phyloP scores from a whole-genome alignment of 2,113 vertebrate species.

The Ibidorhyncha struthersii region DNA sequence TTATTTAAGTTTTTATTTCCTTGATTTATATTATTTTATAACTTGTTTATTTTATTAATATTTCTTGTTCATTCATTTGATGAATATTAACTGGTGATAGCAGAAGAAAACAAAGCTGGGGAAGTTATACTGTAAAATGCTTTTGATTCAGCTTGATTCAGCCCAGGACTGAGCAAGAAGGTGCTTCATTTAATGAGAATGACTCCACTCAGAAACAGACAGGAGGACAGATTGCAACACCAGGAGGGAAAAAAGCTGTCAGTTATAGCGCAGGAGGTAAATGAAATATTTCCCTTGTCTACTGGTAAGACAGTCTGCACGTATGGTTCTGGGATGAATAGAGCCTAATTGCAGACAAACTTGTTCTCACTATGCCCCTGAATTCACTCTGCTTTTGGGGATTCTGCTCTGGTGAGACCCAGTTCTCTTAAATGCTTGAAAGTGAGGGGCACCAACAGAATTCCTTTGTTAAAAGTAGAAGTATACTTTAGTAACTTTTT shows the following conservation, averaged over 20 bases:
- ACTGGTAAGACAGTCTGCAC: background rate
- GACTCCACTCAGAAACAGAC: background rate
- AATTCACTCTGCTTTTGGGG: background rate
- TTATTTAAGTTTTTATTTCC: conserved; percentile 12
- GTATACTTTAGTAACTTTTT: background rate
- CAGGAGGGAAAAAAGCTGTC: background rate
- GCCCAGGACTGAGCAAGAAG: background rate
- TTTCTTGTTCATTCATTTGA: background rate
- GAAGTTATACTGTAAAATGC: background rate
- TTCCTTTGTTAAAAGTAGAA: background rate
- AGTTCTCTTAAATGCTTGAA: background rate
- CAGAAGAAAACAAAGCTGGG: background rate
- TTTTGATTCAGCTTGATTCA: background rate
- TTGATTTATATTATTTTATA: background rate
- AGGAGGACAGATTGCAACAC: background rate
- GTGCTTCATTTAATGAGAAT: background rate
- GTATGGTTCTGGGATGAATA: background rate
- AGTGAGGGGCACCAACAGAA: background rate
- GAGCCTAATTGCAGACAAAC: background rate
- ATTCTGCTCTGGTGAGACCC: background rate
- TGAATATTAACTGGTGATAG: background rate
- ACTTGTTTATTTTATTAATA: background rate
- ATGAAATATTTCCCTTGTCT: background rate
- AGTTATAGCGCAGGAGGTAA: background rate
- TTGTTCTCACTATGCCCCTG: background rate